Conservation (phyloP, 2,888 invertebrate genomes). For the Nasonovia ribisnigri region DNA sequence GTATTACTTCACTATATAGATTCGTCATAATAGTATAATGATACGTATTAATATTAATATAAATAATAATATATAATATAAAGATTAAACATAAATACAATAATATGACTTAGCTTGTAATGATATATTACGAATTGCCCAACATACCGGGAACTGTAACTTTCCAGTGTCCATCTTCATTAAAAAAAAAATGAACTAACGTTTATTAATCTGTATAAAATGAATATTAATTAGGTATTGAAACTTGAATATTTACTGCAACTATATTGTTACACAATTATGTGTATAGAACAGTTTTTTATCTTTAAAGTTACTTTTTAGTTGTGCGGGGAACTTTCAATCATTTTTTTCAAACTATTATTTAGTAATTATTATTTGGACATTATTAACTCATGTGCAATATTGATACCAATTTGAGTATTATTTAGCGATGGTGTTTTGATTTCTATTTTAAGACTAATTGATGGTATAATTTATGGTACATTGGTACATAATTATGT, state of each 20-base stretch:
- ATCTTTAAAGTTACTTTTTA: not conserved
- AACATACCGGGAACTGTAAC: not conserved
- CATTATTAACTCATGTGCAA: not conserved
- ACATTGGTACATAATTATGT: not conserved
- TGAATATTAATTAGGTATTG: not conserved
- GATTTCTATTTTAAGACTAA: not conserved
- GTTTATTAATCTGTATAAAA: not conserved
- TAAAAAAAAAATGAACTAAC: not conserved
- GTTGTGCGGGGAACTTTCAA: not conserved
- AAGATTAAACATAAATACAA: not conserved
- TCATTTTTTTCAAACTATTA: not conserved
- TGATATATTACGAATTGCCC: not conserved
- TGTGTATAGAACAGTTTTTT: not conserved
- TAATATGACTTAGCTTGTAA: not conserved
- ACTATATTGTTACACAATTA: not conserved
- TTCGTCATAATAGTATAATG: no score
- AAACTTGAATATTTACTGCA: not conserved
- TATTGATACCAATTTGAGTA: not conserved
- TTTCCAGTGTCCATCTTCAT: not conserved
- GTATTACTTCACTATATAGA: no score
- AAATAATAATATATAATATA: no score
- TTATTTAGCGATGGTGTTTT: not conserved
- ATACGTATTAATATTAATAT: no score
- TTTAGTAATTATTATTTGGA: not conserved
- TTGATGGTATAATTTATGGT: not conserved